These are phyloP conservation scores for Engystomops pustulosus DNA, from an alignment of 2,113 vertebrate genomes.

Conservation along the genomic window DNA sequence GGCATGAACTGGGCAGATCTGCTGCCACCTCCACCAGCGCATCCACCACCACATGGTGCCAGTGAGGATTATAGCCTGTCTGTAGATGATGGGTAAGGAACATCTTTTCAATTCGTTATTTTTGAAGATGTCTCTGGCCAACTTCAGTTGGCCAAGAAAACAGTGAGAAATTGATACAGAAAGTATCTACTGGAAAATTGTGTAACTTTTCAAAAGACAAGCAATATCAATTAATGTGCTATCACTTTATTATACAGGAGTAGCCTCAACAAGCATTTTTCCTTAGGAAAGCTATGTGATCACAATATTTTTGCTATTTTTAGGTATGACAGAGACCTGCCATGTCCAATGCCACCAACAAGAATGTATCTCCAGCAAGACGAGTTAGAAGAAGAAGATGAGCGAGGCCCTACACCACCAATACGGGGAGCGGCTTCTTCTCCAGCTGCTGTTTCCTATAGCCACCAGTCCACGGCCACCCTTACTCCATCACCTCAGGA, in stretches of 20 bases:
- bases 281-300: too few relatives aligned
- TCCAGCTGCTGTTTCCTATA: slow-evolving; percentile 95
- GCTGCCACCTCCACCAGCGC: slow-evolving; percentile 92
- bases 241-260: too few relatives aligned
- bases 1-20: slow-evolving; percentile 98
- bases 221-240: too few relatives aligned
- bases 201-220: too few relatives aligned
- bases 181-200: too few relatives aligned
- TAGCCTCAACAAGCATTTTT: too few relatives aligned
- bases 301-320: slow-evolving; percentile 66
- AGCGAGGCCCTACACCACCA: slow-evolving; percentile 93
- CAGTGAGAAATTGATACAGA: too few relatives aligned
- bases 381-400: slow-evolving; percentile 88
- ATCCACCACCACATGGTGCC: slow-evolving; percentile 87
- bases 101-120: too few relatives aligned
- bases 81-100: slow-evolving; percentile 88
- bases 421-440: slow-evolving; percentile 93
- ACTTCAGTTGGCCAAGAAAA: too few relatives aligned
- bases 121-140: too few relatives aligned
- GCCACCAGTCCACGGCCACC: slow-evolving; percentile 97
- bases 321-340: slow-evolving; percentile 92
- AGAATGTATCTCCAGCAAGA: slow-evolving; percentile 97
- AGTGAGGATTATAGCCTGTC: slow-evolving; percentile 87
- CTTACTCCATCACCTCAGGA: slow-evolving; percentile 97
- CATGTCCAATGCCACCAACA: slow-evolving; percentile 89